Evolutionary conservation across 2,113 vertebrate genomes (phyloP), one percentile per base, ranked within the genome.

Genomic region (Hippocampus barbouri): DNA sequence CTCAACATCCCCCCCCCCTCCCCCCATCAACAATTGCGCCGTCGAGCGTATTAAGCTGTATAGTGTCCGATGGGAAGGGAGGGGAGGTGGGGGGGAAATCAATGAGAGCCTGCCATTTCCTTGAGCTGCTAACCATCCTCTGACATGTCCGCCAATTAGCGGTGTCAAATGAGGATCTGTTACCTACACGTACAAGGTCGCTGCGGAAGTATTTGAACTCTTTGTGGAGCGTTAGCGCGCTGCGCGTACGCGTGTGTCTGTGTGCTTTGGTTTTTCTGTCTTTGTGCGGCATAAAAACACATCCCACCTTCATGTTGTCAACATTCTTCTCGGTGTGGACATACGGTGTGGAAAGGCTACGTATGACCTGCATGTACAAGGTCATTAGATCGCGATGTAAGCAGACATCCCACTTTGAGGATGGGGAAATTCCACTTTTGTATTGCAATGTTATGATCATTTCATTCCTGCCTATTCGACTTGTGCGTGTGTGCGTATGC

Each of bases 21-120:
- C 75, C 51, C 34, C 87, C 81, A 72, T 73, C 78, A 86, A 88
- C 85, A 90, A 88, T 88, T 21, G 85, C 86, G 82, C 80, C 85
- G 84, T 82, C 84, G 87, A 88, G 83, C 87, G 88, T 88, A 90
- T 90, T 90, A 89, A 83, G 84, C 83, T 78, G 66, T 81, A 85
- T 84, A 79, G 78, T 87, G 86, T 86, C 71, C 86, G 85, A 82
- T 86, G 82, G 72, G 27, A 34, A 86, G 76, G 72, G 72, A 34
- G 85, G 34, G 34, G 34, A 34, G 0, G 76, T 69, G 73, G 80
- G 71, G 23, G 71, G 73, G 71, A 78, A 86, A 89, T 89, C 88
- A 88, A 89, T 90, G 82, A 84, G 82, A 75, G 82, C 83, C 87
- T 86, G 89, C 86, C 81, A 87, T 88, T 89, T 87, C 84, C 84